Percentiles rank a stretch among this genome's conserved stretches.
phyloP scores from a whole-genome alignment of 2,888 invertebrate genomes.

The Heliconius charithonia region DNA sequence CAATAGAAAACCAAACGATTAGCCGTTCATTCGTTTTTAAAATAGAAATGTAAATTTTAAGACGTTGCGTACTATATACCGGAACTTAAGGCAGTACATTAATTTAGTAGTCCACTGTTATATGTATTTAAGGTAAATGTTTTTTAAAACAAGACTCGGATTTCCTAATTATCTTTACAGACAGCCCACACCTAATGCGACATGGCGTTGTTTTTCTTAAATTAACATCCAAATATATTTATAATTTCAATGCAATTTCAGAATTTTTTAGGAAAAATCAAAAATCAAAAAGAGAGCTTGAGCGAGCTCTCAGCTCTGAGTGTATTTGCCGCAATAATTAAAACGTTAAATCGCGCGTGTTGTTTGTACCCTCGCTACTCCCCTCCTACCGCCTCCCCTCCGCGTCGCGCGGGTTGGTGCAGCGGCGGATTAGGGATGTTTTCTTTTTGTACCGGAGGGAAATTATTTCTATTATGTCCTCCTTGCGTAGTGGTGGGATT shows the following conservation, averaged over 20 bases:
- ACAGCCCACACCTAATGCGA: no score
- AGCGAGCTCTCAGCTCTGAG: background rate
- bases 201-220: no score
- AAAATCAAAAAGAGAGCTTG: background rate
- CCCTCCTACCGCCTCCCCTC: no score
- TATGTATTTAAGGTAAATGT: no score
- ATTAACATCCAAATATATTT: background rate
- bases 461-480: constrained; percentile 11
- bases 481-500: background rate
- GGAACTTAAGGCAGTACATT: no score
- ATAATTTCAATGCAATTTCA: background rate
- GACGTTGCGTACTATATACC: no score
- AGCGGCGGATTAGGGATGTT: constrained; percentile 15
- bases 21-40: no score
- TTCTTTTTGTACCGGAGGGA: constrained; percentile 14
- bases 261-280: constrained; percentile 2
- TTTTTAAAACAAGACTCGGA: no score
- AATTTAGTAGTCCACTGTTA: no score
- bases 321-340: constrained; percentile 30
- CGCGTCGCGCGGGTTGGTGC: background rate
- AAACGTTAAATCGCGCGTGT: constrained; percentile 28
- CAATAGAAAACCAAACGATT: no score
- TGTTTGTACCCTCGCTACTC: background rate
- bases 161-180: no score
- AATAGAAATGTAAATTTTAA: no score